These are phyloP conservation scores for Idaea aversata DNA, from an alignment of 2,888 invertebrate genomes.

Conservation along the genomic window DNA sequence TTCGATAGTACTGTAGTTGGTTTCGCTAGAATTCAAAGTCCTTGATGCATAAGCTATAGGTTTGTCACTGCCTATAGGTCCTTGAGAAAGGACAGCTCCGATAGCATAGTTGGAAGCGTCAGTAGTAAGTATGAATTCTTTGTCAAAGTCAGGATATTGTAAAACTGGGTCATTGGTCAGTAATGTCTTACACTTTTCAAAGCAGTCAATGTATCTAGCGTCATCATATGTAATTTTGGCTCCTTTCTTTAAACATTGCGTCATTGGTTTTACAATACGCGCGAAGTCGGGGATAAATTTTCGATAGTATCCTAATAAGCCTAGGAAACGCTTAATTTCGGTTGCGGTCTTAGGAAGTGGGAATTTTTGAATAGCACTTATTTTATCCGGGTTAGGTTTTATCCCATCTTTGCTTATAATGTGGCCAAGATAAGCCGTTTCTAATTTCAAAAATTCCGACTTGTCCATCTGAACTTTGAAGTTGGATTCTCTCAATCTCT, in stretches of 20 bases:
- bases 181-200: constrained; percentile 24
- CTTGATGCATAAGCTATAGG: constrained; percentile 23
- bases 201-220: too few relatives aligned
- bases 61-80: constrained; percentile 23
- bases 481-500: constrained; percentile 19
- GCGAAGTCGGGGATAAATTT: too few relatives aligned
- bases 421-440: constrained; percentile 35
- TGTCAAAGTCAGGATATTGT: constrained; percentile 42
- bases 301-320: too few relatives aligned
- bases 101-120: constrained; percentile 41
- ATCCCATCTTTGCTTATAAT: constrained; percentile 32
- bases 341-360: constrained; percentile 29
- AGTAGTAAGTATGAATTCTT: constrained; percentile 30
- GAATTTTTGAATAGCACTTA: constrained; percentile 29
- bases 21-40: constrained; percentile 35
- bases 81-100: constrained; percentile 33
- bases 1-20: constrained; percentile 33
- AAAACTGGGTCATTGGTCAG: constrained; percentile 38
- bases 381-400: constrained; percentile 35
- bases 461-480: constrained; percentile 17
- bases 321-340: constrained; percentile 37
- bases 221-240: too few relatives aligned
- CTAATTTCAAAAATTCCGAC: neutral
- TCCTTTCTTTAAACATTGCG: too few relatives aligned
- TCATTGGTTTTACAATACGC: too few relatives aligned